Evolutionary conservation across 2,888 invertebrate genomes (phyloP).

Genomic region (Stenodema calcarata): DNA sequence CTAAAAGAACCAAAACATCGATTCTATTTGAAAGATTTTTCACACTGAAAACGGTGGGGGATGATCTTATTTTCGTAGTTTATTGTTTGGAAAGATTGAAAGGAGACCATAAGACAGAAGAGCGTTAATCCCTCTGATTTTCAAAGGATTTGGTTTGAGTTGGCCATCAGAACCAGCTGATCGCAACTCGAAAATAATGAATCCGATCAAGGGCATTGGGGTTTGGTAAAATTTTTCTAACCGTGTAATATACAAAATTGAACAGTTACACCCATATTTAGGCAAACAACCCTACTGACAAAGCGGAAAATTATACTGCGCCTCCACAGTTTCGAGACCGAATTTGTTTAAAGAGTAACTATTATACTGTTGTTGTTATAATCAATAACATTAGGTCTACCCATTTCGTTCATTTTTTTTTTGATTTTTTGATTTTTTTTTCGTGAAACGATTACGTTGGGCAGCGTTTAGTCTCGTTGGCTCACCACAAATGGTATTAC

Average conservation of each 20-base stretch:
- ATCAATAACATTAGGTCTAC: not conserved
- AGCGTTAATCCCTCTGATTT: not conserved
- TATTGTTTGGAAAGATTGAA: not conserved
- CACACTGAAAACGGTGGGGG: slow-evolving; percentile 15
- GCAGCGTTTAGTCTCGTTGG: slow-evolving; percentile 10
- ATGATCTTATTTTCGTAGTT: not conserved
- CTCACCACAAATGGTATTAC: slow-evolving; percentile 3
- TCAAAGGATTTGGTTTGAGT: not conserved
- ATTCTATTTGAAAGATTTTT: not conserved
- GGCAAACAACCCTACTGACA: not conserved
- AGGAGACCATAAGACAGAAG: not conserved
- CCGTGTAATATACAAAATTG: slow-evolving; percentile 5
- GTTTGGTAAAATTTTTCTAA: not conserved
- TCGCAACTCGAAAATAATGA: not conserved
- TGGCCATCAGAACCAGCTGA: slow-evolving; percentile 20
- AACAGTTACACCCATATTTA: not conserved
- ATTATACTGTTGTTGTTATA: not conserved
- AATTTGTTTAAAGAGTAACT: not conserved
- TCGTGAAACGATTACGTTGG: not conserved
- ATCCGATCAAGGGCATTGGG: not conserved
- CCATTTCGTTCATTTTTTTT: not conserved
- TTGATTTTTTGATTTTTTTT: not conserved
- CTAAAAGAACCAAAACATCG: not conserved
- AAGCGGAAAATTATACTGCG: slow-evolving; percentile 1
- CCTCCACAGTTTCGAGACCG: not conserved